Base-by-base conservation (phyloP, 1,140 invertebrate genomes). In the Anastrepha ludens region DNA sequence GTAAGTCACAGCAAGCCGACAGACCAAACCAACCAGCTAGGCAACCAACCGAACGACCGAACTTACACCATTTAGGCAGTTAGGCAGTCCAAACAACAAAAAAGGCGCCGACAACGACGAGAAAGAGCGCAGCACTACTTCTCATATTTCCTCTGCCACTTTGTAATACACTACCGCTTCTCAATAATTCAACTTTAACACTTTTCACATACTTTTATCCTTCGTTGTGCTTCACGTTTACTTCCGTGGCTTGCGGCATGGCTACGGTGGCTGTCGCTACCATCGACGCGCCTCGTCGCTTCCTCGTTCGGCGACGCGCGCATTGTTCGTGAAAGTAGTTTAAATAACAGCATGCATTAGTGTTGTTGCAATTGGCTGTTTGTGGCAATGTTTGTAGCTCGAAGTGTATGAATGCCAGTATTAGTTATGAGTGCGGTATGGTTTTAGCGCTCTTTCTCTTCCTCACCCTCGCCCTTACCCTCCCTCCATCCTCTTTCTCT, bases 11-110 rank as follows among this genome's bases (percentile, higher is more conserved):
- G n/a, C 74, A 11, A 81, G 47, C 47, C 50, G 41, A 41, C 74
- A 50, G 9, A 81, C 74, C 74, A 78, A 64, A 85, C 60, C 62
- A 70, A 62, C 55, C 74, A 62, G 74, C 3, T 78, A 87, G 29
- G 3, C 39, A 55, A 17, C n/a, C 47, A 9, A 8, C 11, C 41
- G 47, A 81, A 47, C 74, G 20, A 17, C 5, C 44, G 70, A 55
- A 17, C 74, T 55, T 29, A n/a, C 47, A 29, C 44, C 47, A 29
- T 29, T 29, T 29, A 29, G 74, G 47, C 11, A 81, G n/a, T 55
- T n/a, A 55, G 47, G n/a, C 47, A 20, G n/a, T 20, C 2, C 6
- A 81, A 55, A 20, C 20, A 81, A 81, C 74, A 81, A 78, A 78
- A 78, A 20, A 6, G 9, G 20, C 15, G 41, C 41, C 67, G 15